Evolutionary conservation across 2,888 invertebrate genomes (phyloP).

Genomic region (Orthonevra nobilis): DNA sequence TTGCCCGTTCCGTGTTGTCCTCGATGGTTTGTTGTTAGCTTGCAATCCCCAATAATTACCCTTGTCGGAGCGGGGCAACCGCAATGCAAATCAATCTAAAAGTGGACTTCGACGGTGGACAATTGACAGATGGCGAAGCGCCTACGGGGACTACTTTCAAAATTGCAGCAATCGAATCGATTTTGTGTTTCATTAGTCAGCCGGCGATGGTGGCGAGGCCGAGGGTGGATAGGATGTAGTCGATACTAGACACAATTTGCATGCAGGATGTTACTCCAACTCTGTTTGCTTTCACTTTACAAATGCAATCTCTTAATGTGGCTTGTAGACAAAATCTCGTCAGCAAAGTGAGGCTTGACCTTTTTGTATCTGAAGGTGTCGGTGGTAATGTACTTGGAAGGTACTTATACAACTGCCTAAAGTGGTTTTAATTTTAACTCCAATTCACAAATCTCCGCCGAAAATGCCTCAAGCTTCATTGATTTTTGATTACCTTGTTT

Average conservation of each 20-base stretch:
- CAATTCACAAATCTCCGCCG: too few relatives aligned
- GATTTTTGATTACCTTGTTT: too few relatives aligned
- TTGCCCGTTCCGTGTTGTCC: constrained; percentile 12
- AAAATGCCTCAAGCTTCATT: too few relatives aligned
- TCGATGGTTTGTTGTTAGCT: constrained; percentile 25
- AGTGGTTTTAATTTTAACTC: too few relatives aligned
- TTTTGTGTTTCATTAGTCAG: constrained; percentile 5
- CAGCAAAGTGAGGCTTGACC: too few relatives aligned
- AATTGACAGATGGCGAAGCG: constrained; percentile 65
- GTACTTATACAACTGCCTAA: too few relatives aligned
- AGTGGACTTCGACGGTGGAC: constrained; percentile 32
- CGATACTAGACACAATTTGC: constrained; percentile 23
- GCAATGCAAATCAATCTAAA: constrained; percentile 52
- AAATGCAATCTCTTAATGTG: constrained; percentile 41
- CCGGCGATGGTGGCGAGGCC: neutral
- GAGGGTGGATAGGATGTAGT: too few relatives aligned
- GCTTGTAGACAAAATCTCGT: too few relatives aligned
- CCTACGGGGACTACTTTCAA: constrained; percentile 66
- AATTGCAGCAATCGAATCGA: constrained; percentile 48
- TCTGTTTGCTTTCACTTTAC: constrained; percentile 51
- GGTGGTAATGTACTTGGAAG: too few relatives aligned
- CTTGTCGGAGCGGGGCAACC: neutral
- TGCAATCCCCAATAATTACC: constrained; percentile 53
- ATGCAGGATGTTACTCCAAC: constrained; percentile 35
- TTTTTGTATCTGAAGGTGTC: too few relatives aligned